Evolutionary conservation across 2,113 vertebrate species (phyloP).

Genomic region (Nesoenas mayeri): DNA sequence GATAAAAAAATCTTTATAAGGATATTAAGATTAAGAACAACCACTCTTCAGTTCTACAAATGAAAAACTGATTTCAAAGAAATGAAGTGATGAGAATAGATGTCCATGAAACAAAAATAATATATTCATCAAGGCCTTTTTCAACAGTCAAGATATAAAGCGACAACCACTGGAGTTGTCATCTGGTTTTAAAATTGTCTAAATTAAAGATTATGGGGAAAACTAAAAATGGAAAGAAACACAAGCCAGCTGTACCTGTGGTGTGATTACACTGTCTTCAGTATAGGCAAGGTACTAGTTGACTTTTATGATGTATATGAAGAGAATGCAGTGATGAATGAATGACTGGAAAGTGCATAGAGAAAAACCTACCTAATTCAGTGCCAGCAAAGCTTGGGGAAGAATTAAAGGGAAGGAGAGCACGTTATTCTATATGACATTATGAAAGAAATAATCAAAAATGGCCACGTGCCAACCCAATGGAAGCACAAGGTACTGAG

Average conservation of each 20-base stretch:
- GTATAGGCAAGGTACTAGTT: background rate
- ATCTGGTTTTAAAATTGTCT: background rate
- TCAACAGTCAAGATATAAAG: background rate
- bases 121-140: background rate
- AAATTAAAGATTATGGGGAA: background rate
- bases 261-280: background rate
- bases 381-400: background rate
- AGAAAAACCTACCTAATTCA: background rate
- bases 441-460: background rate
- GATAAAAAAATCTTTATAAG: conserved; percentile 41
- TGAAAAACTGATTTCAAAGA: conserved; percentile 13
- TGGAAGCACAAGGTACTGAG: accelerated
- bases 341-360: background rate
- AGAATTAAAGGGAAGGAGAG: background rate
- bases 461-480: background rate
- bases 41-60: conserved; percentile 36
- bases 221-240: background rate
- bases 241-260: background rate
- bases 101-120: background rate
- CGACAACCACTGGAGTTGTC: background rate
- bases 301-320: background rate
- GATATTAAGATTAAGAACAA: conserved; percentile 31
- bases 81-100: background rate
- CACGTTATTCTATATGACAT: background rate
- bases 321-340: background rate